Base-by-base conservation (phyloP, 1,140 invertebrate species). In the Idris sp. region DNA sequence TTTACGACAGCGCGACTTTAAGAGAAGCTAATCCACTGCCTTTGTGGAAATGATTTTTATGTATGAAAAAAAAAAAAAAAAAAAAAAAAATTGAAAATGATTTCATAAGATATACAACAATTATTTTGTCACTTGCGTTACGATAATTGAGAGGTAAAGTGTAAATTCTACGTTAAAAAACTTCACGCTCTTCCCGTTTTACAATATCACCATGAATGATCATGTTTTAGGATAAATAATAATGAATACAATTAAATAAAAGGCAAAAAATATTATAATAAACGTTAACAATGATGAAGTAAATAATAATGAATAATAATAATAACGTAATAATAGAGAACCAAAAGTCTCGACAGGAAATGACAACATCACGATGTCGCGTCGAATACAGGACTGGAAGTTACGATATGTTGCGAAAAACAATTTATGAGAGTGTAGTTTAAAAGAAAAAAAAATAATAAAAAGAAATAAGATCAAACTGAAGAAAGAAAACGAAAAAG, bases 261-360 rank as follows among this genome's bases (percentile, higher is more conserved):
- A 35, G n/a, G 35, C 51, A 22, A 36, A 4, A 41, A 41, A 65
- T 43, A 53, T 44, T 56, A 53, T 48, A 65, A 64, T 67, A 67
- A 67, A 61, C 71, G 54, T 74, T 74, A 67, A 74, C 56, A 41
- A 64, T 44, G 71, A 74, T 74, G 71, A 56, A 74, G 41, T 74
- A 74, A 74, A 74, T 74, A 59, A 74, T 67, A 67, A 65, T 28
- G 10, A 72, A 61, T 72, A 65, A 65, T 53, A 71, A 59, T 40
- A 56, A 53, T 58, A 69, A 46, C 28, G 53, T 61, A 64, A 59
- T 56, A 54, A 61, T 51, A 56, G 26, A 53, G 38, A 58, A 69
- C 40, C 22, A 51, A 51, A 54, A 67, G 33, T 48, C 41, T 67
- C 41, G 41, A 40, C 59, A 33, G 33, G 40, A 30, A 44, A 35